Conservation (phyloP, 2,888 invertebrate species). For the Nezara viridula region DNA sequence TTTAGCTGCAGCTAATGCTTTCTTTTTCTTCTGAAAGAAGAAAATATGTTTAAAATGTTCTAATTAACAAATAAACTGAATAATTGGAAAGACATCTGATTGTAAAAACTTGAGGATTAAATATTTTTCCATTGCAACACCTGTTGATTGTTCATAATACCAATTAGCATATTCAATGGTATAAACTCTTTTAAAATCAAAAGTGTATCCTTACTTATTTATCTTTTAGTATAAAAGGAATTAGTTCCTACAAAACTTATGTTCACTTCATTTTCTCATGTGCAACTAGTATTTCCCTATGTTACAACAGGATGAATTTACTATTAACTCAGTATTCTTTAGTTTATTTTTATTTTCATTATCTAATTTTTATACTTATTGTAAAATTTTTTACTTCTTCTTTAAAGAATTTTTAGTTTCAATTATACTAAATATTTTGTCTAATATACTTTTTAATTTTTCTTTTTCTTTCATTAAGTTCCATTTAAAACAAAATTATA, state of each 20-base stretch:
- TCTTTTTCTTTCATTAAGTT: too few relatives aligned
- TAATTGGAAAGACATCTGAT: background rate
- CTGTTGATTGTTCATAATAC: background rate
- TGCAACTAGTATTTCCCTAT: too few relatives aligned
- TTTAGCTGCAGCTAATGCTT: slow-evolving; percentile 69
- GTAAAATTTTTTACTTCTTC: too few relatives aligned
- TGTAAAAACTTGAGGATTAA: background rate
- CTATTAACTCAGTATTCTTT: too few relatives aligned
- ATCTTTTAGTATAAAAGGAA: background rate
- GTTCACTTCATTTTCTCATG: background rate
- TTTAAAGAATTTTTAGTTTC: too few relatives aligned
- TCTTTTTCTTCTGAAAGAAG: slow-evolving; percentile 58
- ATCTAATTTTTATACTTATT: too few relatives aligned
- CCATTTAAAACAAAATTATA: too few relatives aligned
- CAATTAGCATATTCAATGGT: background rate
- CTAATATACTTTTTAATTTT: too few relatives aligned
- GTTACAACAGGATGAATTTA: too few relatives aligned
- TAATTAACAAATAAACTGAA: background rate
- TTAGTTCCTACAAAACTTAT: background rate
- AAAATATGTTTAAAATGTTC: background rate
- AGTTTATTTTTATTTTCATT: too few relatives aligned
- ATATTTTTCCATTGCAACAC: background rate
- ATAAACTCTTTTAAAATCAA: background rate
- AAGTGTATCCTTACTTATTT: background rate
- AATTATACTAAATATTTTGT: too few relatives aligned